Evolutionary conservation across 2,888 invertebrate species (phyloP).

Genomic region (Heliothis peltigera): DNA sequence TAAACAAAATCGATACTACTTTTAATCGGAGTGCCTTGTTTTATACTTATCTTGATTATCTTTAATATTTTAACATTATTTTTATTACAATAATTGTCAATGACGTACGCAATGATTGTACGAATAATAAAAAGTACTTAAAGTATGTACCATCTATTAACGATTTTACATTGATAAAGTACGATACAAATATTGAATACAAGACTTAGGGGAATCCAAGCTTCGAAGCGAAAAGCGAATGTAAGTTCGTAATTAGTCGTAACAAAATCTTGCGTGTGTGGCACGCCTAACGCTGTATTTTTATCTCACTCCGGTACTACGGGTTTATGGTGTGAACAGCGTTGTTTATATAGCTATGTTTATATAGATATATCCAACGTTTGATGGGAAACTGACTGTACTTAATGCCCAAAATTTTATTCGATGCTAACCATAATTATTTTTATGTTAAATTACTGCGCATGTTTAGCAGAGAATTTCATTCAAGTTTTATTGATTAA

Average conservation of each 20-base stretch:
- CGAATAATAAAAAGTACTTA: background rate
- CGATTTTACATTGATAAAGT: background rate
- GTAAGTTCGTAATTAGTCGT: slow-evolving; percentile 14
- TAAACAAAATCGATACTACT: slow-evolving; percentile 17
- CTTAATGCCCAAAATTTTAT: slow-evolving; percentile 56
- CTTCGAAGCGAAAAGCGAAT: slow-evolving; percentile 3
- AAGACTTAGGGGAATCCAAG: background rate
- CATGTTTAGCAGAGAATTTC: slow-evolving; percentile 19
- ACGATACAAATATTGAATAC: background rate
- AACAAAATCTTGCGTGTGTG: slow-evolving; percentile 40
- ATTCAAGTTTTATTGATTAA: slow-evolving; percentile 40
- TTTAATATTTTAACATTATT: slow-evolving; percentile 1
- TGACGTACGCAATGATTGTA: background rate
- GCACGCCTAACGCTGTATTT: slow-evolving; percentile 53
- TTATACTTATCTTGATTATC: background rate
- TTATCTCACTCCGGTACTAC: slow-evolving; percentile 62
- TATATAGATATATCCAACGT: slow-evolving; percentile 46
- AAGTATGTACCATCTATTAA: background rate
- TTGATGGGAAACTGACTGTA: slow-evolving; percentile 56
- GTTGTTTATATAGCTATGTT: slow-evolving; percentile 59
- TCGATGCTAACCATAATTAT: slow-evolving; percentile 47
- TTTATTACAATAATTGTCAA: background rate
- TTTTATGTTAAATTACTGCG: slow-evolving; percentile 24
- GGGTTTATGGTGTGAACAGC: slow-evolving; percentile 70
- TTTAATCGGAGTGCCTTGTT: background rate